Base-by-base conservation (phyloP, 64 coral and sea anemone species). In the Porites australiensis region DNA sequence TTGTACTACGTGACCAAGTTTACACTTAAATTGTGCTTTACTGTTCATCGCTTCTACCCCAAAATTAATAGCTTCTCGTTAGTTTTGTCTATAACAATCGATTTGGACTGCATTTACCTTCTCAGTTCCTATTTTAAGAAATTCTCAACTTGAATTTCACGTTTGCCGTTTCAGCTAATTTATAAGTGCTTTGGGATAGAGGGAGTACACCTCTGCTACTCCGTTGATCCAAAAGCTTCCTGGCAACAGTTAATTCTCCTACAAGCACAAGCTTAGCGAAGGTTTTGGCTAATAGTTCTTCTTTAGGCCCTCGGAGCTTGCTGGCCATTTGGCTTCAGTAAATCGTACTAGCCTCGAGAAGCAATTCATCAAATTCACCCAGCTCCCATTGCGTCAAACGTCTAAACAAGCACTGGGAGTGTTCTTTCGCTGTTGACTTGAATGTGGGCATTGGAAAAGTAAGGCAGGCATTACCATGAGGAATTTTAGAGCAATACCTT, bases 241-340 rank as follows among this genome's bases (percentile, higher is more conserved):
- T 66, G 13, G 87, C 87, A 46, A 72, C 87, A 78, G 27, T 89
- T 79, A 89, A 64, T 57, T 89, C 86, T 74, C 82, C 90, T 86
- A 64, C 79, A 20, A 92, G 58, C 12, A 74, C 54, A n/a, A 85
- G 71, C 70, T 86, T 92, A 13, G 90, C 52, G 49, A 92, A 85
- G 14, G 70, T 92, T 85, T 66, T 84, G 12, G 65, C 79, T 59
- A 86, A 49, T 58, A 13, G 45, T 27, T 85, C 79, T 74, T 83
- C 49, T 83, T 84, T 92, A 71, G 45, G 2, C 82, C 80, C 4
- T 86, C 86, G 70, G 0, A 71, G 1, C 51, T 92, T 92, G 81
- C 64, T 20, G 82, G 79, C 50, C 86, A 0, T 75, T 86, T 85
- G 18, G 80, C 79, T 77, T 37, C 27, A 37, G 27, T 92, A 71